Evolutionary conservation across 2,797 vertebrate genomes (phyloP).

Genomic region (Pterois miles): DNA sequence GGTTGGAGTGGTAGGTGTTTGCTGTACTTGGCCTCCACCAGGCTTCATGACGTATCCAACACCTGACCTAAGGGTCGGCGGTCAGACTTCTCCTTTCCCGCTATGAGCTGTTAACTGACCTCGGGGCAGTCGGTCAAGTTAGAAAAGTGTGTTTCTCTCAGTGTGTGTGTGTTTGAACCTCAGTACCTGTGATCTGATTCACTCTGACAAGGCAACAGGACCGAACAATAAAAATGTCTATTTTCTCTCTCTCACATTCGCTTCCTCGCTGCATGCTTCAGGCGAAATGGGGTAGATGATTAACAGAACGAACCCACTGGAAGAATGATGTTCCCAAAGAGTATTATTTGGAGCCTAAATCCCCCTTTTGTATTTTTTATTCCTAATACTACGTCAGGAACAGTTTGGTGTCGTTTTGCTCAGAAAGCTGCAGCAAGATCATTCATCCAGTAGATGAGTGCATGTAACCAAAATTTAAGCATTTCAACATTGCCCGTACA

Average conservation of each 20-base stretch:
- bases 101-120: slow-evolving; percentile 73
- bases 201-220: slow-evolving; percentile 68
- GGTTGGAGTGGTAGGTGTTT: slow-evolving; percentile 33
- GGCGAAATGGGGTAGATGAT: slow-evolving; percentile 44
- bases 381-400: not conserved
- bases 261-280: slow-evolving; percentile 37
- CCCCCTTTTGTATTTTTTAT: slow-evolving; percentile 16
- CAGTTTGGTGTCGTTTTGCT: slow-evolving; percentile 12
- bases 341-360: slow-evolving; percentile 25
- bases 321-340: slow-evolving; percentile 34
- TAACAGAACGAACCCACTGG: slow-evolving; percentile 44
- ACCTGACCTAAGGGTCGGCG: slow-evolving; percentile 51
- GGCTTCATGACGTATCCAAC: slow-evolving; percentile 33
- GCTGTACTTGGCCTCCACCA: slow-evolving; percentile 41
- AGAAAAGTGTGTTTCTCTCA: slow-evolving; percentile 24
- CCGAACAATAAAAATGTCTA: slow-evolving; percentile 73
- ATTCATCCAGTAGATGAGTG: not conserved
- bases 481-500: not conserved
- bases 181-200: slow-evolving; percentile 66
- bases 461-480: not conserved
- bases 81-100: slow-evolving; percentile 63
- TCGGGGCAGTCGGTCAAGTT: slow-evolving; percentile 47
- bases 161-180: slow-evolving; percentile 30
- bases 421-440: not conserved
- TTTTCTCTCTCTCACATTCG: slow-evolving; percentile 43